Conservation (phyloP, 2,888 invertebrate species). For the Limnephilus marmoratus region DNA sequence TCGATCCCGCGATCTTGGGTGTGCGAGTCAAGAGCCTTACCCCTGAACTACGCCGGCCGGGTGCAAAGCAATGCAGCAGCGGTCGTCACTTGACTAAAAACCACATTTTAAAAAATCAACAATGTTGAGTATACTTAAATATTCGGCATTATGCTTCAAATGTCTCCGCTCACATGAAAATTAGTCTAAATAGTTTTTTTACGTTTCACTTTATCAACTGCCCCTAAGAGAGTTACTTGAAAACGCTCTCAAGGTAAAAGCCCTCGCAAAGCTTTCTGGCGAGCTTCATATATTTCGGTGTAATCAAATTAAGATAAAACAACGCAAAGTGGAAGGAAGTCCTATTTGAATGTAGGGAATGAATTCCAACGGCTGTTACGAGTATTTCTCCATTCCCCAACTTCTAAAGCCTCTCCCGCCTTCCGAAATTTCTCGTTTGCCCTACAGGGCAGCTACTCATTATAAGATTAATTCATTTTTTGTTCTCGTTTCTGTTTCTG, state of each 20-base stretch:
- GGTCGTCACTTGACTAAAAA: not conserved
- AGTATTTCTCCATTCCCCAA: constrained; percentile 40
- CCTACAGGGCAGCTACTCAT: constrained; percentile 34
- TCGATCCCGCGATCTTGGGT: no score
- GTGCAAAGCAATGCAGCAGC: not conserved
- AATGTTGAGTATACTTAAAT: not conserved
- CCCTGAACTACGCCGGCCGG: no score
- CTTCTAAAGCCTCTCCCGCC: not conserved
- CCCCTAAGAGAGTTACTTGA: constrained; percentile 37
- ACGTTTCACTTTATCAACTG: constrained; percentile 38
- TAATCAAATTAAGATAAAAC: constrained; percentile 66
- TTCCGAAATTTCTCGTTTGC: not conserved
- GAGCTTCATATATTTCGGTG: constrained; percentile 59
- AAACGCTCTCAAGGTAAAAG: constrained; percentile 50
- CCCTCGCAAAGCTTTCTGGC: constrained; percentile 46
- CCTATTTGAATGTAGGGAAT: constrained; percentile 63
- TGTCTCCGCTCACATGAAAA: not conserved
- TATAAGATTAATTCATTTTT: constrained; percentile 45
- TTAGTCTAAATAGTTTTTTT: constrained; percentile 34
- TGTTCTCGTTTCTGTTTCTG: constrained; percentile 19
- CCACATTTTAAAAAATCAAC: not conserved
- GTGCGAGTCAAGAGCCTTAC: no score
- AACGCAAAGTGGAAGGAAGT: constrained; percentile 62
- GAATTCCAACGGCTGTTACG: constrained; percentile 59
- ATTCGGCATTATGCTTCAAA: not conserved